phyloP scores from a whole-genome alignment of 2,113 vertebrate genomes.

The Oreochromis spilurus region DNA sequence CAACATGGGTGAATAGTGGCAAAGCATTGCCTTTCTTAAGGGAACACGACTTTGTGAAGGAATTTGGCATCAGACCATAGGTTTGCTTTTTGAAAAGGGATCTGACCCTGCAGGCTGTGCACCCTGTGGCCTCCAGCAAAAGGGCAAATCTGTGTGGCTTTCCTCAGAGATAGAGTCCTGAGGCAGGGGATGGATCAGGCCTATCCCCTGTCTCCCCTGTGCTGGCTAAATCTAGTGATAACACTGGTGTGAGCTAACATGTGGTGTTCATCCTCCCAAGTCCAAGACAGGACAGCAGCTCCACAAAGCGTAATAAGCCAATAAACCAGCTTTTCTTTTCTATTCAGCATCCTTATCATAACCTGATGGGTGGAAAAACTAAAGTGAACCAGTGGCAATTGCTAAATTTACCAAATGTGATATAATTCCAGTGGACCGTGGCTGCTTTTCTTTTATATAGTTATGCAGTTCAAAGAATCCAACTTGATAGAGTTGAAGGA shows the following conservation, averaged over 20 bases:
- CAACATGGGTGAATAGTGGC: slow-evolving; percentile 2
- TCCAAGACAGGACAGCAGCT: slow-evolving; percentile 11
- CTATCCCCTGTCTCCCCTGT: slow-evolving; percentile 15
- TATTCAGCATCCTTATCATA: slow-evolving; percentile 35
- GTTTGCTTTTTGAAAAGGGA: slow-evolving; percentile 56
- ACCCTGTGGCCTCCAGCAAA: slow-evolving; percentile 51
- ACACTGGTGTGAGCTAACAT: not conserved
- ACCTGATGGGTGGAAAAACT: not conserved
- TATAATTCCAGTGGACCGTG: not conserved
- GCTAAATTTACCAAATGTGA: not conserved
- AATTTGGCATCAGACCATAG: slow-evolving; percentile 51
- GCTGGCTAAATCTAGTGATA: slow-evolving; percentile 46
- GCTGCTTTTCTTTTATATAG: not conserved
- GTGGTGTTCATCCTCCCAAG: slow-evolving; percentile 38
- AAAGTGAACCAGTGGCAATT: not conserved
- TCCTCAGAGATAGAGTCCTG: slow-evolving; percentile 54
- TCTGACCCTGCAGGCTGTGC: slow-evolving; percentile 29
- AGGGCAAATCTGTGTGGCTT: slow-evolving; percentile 63
- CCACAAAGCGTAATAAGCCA: slow-evolving; percentile 38
- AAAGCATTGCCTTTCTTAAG: slow-evolving; percentile 32
- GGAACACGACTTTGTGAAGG: slow-evolving; percentile 36
- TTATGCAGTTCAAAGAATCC: not conserved
- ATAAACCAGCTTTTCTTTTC: slow-evolving; percentile 36
- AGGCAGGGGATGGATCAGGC: slow-evolving; percentile 44
- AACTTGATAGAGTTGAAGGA: not conserved